Evolutionary conservation across 92 coral and sea anemone genomes (phyloP), one percentile per base, ranked within the genome.

Genomic region (Actinostola sp.): DNA sequence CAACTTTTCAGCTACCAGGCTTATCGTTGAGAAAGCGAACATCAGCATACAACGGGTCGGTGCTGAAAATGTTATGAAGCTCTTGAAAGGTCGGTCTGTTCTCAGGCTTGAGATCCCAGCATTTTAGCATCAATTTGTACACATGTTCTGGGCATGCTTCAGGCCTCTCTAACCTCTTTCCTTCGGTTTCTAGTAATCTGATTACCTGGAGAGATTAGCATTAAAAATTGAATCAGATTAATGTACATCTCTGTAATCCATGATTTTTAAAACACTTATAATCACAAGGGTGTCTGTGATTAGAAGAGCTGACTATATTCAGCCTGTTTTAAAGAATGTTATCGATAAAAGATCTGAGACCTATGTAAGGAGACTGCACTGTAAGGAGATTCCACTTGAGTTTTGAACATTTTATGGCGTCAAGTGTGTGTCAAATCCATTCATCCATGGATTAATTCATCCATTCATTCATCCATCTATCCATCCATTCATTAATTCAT

Each of bases 71-170:
- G 52, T 91, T 68, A 66, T 94, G 97, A 1, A 94, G 73, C 75
- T 88, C 92, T 17, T 92, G 82, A 80, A 94, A 94, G 0, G 98
- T 94, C 24, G 98, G 98, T 34, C 98, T 79, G 52, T 83, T 86
- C 61, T 91, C 98, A 6, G 98, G 91, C n/a, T 70, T 84, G 29
- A 94, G 85, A 71, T 94, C 98, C 98, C 98, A 94, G 86, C 98
- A 94, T 67, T 85, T 92, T 41, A 94, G 72, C 98, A 94, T 94
- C 54, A 94, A 85, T 43, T 89, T 89, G 59, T 91, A 94, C 2
- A 97, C 93, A 73, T 91, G 96, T 39, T 94, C 95, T 48, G 98
- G 98, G 42, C 98, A 94, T 1, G 91, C 92, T 27, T 94, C 97
- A 24, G 98, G 98, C 67, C 87, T 85, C 10, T 84, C 89, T 13